Evolutionary conservation across 2,113 vertebrate genomes (phyloP).

Genomic region (Psettodes erumei): DNA sequence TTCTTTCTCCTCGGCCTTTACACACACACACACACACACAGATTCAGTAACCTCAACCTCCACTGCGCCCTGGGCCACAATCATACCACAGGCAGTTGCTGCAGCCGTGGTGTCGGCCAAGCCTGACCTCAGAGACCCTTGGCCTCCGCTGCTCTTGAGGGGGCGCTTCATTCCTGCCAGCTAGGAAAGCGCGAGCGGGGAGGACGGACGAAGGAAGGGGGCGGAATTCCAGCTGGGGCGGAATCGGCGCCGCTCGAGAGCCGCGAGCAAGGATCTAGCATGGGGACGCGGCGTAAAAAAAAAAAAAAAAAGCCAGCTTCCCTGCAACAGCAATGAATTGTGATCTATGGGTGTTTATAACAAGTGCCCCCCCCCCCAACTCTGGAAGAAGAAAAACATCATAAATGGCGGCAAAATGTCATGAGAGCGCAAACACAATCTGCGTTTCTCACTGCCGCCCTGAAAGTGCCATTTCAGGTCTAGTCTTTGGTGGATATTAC

Average conservation of each 20-base stretch:
- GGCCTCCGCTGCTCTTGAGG: conserved; percentile 6
- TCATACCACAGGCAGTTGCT: neutral
- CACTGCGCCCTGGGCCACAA: conserved; percentile 6
- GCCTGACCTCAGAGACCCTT: conserved; percentile 3
- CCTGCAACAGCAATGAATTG: neutral
- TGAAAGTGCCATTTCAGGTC: conserved; percentile 39
- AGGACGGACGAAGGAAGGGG: neutral
- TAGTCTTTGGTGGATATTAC: conserved; percentile 46
- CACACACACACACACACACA: conserved; percentile 4
- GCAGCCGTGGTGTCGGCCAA: conserved; percentile 4
- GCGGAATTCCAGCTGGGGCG: conserved; percentile 10
- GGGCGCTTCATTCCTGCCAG: neutral
- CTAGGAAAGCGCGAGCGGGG: neutral
- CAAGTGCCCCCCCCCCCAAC: neutral
- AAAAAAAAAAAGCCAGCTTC: neutral
- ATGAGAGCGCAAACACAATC: conserved; percentile 24
- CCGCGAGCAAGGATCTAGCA: neutral
- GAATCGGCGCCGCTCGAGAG: conserved; percentile 41
- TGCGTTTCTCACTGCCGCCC: conserved; percentile 30
- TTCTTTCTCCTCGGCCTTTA: neutral
- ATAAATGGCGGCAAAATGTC: conserved; percentile 28
- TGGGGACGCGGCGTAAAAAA: neutral
- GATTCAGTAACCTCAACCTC: conserved; percentile 15
- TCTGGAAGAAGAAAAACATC: conserved; percentile 12
- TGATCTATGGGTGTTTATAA: conserved; percentile 25